Evolutionary conservation across 2,888 invertebrate genomes (phyloP), one percentile per base, ranked within the genome.

Genomic region (Icerya purchasi): DNA sequence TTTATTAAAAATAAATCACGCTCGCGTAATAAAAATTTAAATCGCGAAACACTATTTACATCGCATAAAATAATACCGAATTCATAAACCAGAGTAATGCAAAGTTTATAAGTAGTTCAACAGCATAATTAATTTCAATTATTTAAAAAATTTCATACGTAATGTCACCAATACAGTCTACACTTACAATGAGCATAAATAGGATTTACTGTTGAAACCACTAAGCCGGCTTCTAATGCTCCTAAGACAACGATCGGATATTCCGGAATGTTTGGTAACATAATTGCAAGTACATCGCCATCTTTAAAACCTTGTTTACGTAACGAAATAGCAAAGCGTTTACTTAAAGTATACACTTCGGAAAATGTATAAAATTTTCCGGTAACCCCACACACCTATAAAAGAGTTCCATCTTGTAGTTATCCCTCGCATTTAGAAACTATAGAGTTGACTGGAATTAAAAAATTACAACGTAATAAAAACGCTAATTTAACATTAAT

Each of bases 251-350:
- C 76, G 18, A 86, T 72, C 0, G 82, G 78, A 67, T 77, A 83
- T 70, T 89, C 88, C 0, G 87, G 86, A 22, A 81, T 67, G 69
- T 89, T 89, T 1, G 86, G 85, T 59, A 86, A 68, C 67, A 85
- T 77, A 3, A 88, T 65, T 1, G 82, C 83, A 1, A 87, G 70
- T 0, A 82, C 76, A 66, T 87, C 83, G 0, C 81, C 80, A 63
- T 77, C 76, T 57, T 71, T 71, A 18, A 86, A 69, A 61, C 81
- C 80, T 57, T 85, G 75, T 68, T 81, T 79, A 55, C 82, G 76
- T 57, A 87, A 75, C 63, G 79, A 77, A 0, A 80, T 79, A 0
- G 82, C 78, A 61, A 86, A 78, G 54, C 81, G 78, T 56, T 76
- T 77, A n/a, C 80, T 77, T 23, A 78, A 73, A 63, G 78, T 79